Percentiles rank a stretch among this genome's conserved stretches.
These are phyloP conservation scores for Momotus momota DNA, from an alignment of 2,797 vertebrate species.

Conservation along the genomic window DNA sequence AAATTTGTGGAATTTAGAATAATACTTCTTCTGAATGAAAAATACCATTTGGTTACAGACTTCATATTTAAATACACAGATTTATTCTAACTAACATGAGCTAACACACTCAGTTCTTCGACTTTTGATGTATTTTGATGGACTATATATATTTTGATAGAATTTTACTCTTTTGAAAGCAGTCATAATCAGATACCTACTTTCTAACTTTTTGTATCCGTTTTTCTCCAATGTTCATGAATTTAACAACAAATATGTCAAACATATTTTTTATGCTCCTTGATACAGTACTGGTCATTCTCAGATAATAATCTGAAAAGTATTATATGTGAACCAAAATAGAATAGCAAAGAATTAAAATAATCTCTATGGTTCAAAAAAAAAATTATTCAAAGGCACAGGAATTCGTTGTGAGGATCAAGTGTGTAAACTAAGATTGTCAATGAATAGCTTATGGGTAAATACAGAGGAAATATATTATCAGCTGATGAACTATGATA, in stretches of 20 bases:
- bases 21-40: neutral
- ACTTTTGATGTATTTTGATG: neutral
- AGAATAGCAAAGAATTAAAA: neutral
- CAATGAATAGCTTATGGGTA: neutral
- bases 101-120: neutral
- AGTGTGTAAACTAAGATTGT: slow-evolving; percentile 34
- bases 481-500: slow-evolving; percentile 9
- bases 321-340: rapidly evolving
- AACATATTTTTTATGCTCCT: neutral
- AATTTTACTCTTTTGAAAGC: neutral
- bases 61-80: neutral
- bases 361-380: neutral
- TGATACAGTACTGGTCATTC: neutral
- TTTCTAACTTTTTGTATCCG: neutral
- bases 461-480: neutral
- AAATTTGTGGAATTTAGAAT: slow-evolving; percentile 3
- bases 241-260: neutral
- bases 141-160: neutral
- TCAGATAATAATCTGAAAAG: neutral
- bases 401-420: slow-evolving; percentile 19
- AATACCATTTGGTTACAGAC: neutral
- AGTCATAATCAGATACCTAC: neutral
- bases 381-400: neutral
- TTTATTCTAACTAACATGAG: neutral
- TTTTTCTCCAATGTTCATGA: neutral